These are phyloP conservation scores for Psix sp. DNA, from an alignment of 1,140 invertebrate genomes.

Conservation along the genomic window DNA sequence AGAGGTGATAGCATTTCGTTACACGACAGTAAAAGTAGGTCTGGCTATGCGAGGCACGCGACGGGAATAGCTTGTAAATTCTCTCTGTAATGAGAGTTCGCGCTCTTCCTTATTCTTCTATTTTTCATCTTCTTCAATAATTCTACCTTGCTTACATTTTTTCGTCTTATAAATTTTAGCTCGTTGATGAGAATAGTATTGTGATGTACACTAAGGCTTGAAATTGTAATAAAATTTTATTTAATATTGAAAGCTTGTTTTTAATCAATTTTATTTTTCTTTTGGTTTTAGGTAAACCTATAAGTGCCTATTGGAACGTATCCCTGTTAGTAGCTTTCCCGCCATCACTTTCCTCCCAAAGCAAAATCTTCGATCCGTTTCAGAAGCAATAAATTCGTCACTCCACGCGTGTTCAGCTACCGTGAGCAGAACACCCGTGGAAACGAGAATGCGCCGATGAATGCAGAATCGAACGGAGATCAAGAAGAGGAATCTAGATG, in stretches of 20 bases:
- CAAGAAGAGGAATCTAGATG: slow-evolving; percentile 62
- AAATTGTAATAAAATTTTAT: too few species aligned
- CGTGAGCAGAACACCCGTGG: slow-evolving; percentile 63
- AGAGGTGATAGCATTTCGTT: slow-evolving; percentile 67
- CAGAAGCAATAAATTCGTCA: slow-evolving; percentile 72
- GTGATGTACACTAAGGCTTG: too few species aligned
- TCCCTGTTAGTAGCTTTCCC: slow-evolving; percentile 36
- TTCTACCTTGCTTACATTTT: slow-evolving; percentile 48
- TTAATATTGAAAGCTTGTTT: slow-evolving; percentile 23
- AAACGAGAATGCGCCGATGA: slow-evolving; percentile 69
- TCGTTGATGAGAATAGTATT: too few species aligned
- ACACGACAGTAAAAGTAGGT: slow-evolving; percentile 70
- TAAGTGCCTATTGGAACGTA: slow-evolving; percentile 52
- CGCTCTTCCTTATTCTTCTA: slow-evolving; percentile 60
- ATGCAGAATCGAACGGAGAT: slow-evolving; percentile 67
- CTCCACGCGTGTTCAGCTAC: slow-evolving; percentile 62
- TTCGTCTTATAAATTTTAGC: too few species aligned
- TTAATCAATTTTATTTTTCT: slow-evolving; percentile 47
- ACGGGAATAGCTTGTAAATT: slow-evolving; percentile 75
- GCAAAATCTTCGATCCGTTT: slow-evolving; percentile 68
- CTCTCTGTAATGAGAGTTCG: slow-evolving; percentile 76
- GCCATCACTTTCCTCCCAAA: slow-evolving; percentile 34
- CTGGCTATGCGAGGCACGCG: slow-evolving; percentile 77
- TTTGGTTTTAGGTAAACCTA: slow-evolving; percentile 59
- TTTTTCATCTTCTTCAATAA: slow-evolving; percentile 37